phyloP scores from a whole-genome alignment of 1,140 invertebrate genomes.

The Drosophila novamexicana region DNA sequence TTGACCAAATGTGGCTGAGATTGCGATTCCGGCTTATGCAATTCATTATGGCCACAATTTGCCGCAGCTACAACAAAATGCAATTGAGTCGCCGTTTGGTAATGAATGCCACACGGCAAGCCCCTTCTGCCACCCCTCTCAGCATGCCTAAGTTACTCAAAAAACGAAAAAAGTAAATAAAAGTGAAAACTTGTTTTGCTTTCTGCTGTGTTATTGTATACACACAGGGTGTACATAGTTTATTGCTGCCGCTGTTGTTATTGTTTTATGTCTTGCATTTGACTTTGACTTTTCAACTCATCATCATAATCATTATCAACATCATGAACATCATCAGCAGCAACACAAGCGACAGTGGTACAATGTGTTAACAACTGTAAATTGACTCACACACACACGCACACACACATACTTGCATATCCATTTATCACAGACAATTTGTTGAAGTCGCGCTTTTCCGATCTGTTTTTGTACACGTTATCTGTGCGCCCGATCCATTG shows the following conservation, averaged over 20 bases:
- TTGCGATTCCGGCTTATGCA: slow-evolving; percentile 76
- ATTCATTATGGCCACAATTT: slow-evolving; percentile 74
- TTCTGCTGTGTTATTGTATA: slow-evolving; percentile 55
- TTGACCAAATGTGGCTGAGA: slow-evolving; percentile 61
- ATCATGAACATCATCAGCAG: slow-evolving; percentile 5
- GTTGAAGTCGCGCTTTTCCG: slow-evolving; percentile 15
- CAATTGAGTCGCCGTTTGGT: slow-evolving; percentile 78
- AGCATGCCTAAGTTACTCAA: slow-evolving; percentile 53
- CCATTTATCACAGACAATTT: slow-evolving; percentile 26
- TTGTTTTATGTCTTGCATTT: slow-evolving; percentile 68
- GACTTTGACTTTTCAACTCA: slow-evolving; percentile 80
- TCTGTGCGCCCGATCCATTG: slow-evolving; percentile 24
- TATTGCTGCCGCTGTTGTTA: slow-evolving; percentile 34
- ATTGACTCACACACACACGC: not conserved
- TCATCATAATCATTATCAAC: slow-evolving; percentile 27
- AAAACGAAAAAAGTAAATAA: slow-evolving; percentile 47
- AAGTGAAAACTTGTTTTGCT: slow-evolving; percentile 81
- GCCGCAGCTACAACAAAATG: slow-evolving; percentile 51
- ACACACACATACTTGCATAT: not conserved
- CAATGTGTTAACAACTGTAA: slow-evolving; percentile 15
- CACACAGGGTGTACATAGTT: slow-evolving; percentile 33
- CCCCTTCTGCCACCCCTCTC: not conserved
- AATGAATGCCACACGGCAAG: slow-evolving; percentile 57
- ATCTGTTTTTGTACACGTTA: slow-evolving; percentile 31
- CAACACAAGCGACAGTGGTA: slow-evolving; percentile 21